Conservation (phyloP, 2,888 invertebrate genomes). For the Spicauda simplicius region DNA sequence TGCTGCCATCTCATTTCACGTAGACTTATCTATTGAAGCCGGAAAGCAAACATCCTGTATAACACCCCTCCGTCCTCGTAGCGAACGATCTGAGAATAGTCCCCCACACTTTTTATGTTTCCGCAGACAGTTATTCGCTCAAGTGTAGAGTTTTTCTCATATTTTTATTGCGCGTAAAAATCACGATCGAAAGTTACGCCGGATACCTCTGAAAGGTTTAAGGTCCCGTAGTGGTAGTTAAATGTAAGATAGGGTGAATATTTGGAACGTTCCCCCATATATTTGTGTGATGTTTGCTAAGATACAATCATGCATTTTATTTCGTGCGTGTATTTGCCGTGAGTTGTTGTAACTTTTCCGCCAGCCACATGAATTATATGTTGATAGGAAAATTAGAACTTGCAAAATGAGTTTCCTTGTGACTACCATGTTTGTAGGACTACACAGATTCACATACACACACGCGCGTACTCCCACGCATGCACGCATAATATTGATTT, state of each 20-base stretch:
- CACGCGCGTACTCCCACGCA: too few relatives aligned
- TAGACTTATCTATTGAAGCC: constrained; percentile 35
- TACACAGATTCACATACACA: too few relatives aligned
- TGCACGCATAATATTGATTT: too few relatives aligned
- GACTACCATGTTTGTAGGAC: too few relatives aligned
- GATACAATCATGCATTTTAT: not conserved
- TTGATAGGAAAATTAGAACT: too few relatives aligned
- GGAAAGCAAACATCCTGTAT: constrained; percentile 36
- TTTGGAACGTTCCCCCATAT: not conserved
- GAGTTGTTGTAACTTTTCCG: too few relatives aligned
- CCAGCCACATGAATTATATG: too few relatives aligned
- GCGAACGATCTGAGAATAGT: constrained; percentile 56
- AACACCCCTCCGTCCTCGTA: constrained; percentile 48
- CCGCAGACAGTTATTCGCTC: constrained; percentile 71
- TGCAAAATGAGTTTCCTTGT: too few relatives aligned
- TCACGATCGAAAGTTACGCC: constrained; percentile 60
- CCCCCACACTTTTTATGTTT: constrained; percentile 68
- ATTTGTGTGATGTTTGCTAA: constrained; percentile 9
- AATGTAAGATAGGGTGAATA: constrained; percentile 44
- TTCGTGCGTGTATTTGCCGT: not conserved
- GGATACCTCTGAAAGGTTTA: constrained; percentile 55
- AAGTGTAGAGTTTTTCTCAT: constrained; percentile 68
- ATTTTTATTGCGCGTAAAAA: constrained; percentile 77
- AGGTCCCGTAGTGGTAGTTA: constrained; percentile 51
- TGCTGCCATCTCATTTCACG: constrained; percentile 17